Conservation (phyloP, 2,888 invertebrate species). For the Tenthredo notha region DNA sequence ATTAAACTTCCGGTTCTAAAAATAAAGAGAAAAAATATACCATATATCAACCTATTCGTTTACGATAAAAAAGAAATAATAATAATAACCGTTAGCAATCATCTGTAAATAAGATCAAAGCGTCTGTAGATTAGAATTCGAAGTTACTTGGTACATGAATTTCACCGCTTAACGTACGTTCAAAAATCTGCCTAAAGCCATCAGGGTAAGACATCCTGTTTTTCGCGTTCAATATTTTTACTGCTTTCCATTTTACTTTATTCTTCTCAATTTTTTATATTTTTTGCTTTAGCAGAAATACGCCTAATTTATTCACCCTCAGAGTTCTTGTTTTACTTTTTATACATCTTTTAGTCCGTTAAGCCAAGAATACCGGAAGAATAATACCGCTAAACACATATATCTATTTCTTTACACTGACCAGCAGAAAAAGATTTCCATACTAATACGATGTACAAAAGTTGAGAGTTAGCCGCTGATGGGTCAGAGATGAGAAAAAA, state of each 20-base stretch:
- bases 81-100: slow-evolving; percentile 1
- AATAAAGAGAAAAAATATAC: background rate
- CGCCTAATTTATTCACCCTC: slow-evolving; percentile 18
- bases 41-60: background rate
- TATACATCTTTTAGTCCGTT: background rate
- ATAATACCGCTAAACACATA: background rate
- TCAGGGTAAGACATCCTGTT: background rate
- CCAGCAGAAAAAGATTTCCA: background rate
- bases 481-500: too few relatives aligned
- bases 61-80: too few relatives aligned
- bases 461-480: background rate
- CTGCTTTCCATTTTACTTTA: background rate
- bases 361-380: slow-evolving; percentile 3
- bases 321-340: background rate
- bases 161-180: background rate
- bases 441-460: background rate
- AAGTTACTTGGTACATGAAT: background rate
- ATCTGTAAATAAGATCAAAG: background rate
- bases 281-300: background rate
- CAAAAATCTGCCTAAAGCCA: background rate
- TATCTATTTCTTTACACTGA: background rate
- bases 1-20: background rate
- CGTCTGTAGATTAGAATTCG: background rate
- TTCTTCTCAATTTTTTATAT: background rate
- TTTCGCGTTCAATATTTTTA: background rate